Evolutionary conservation across 2,797 vertebrate genomes (phyloP).

Genomic region (Moxostoma hubbsi): DNA sequence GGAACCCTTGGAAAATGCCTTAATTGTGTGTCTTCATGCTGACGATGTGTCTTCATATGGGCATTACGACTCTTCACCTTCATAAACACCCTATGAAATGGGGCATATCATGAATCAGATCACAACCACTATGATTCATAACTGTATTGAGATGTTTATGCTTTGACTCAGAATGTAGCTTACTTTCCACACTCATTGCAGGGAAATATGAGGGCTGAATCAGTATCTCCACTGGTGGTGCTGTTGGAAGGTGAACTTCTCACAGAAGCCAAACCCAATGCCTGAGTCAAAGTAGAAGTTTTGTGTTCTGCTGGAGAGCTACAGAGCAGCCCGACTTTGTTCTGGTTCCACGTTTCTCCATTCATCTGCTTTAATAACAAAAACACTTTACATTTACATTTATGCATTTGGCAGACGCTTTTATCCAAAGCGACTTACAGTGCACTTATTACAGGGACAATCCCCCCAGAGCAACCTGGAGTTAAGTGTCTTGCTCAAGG

Average conservation of each 20-base stretch:
- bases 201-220: slow-evolving; percentile 82
- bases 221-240: slow-evolving; percentile 84
- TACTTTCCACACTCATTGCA: slow-evolving; percentile 89
- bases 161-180: slow-evolving; percentile 58
- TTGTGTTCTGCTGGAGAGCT: slow-evolving; percentile 68
- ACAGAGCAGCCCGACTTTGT: slow-evolving; percentile 71
- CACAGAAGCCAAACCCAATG: slow-evolving; percentile 74
- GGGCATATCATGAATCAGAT: not conserved
- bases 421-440: too few species aligned
- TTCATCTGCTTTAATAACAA: slow-evolving; percentile 83
- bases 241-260: slow-evolving; percentile 85
- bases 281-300: slow-evolving; percentile 74
- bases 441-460: too few species aligned
- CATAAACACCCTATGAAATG: slow-evolving; percentile 80
- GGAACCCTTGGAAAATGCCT: slow-evolving; percentile 46
- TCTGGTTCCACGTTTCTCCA: slow-evolving; percentile 80
- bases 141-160: slow-evolving; percentile 1
- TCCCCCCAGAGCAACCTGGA: too few species aligned
- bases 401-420: too few species aligned
- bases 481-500: too few species aligned
- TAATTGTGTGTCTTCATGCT: slow-evolving; percentile 71
- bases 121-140: slow-evolving; percentile 7
- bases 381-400: too few species aligned
- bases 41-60: slow-evolving; percentile 89
- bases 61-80: slow-evolving; percentile 91